Evolutionary conservation across 2,797 vertebrate genomes (phyloP).

Genomic region (Pteropus rufus): DNA sequence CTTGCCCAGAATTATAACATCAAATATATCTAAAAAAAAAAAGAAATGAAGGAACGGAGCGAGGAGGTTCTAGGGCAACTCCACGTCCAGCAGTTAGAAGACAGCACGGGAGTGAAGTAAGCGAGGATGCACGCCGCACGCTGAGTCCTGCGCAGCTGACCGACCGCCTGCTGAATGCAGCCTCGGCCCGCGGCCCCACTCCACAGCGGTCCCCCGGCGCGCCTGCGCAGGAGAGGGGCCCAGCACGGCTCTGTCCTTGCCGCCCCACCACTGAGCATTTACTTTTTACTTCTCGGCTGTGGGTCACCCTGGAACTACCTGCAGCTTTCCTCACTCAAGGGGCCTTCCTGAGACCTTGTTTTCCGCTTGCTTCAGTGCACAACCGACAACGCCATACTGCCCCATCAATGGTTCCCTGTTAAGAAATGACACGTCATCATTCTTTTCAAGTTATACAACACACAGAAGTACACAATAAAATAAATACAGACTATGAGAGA

Average conservation of each 20-base stretch:
- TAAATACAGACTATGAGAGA: background rate
- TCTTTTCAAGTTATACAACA: background rate
- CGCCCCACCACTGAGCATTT: background rate
- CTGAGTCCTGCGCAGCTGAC: fast-evolving
- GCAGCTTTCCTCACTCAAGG: background rate
- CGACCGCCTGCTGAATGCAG: background rate
- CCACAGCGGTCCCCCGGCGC: fast-evolving
- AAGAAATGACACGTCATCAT: background rate
- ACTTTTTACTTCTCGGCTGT: background rate
- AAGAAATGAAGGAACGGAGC: background rate
- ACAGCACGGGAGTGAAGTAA: background rate
- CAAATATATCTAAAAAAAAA: background rate
- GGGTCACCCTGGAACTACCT: background rate
- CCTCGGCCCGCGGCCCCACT: background rate
- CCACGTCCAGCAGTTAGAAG: background rate
- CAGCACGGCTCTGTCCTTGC: background rate
- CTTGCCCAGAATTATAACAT: background rate
- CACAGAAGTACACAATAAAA: background rate
- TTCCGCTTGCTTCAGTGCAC: background rate
- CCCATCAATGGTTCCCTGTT: background rate
- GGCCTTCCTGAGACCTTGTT: background rate
- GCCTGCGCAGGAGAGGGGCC: background rate
- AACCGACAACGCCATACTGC: background rate
- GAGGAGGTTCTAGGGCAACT: background rate
- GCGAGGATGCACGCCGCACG: background rate